Percentiles rank a stretch among this genome's conserved stretches.
Evolutionary conservation across 2,888 invertebrate species (phyloP).

Genomic region (Platycheirus rosarum): DNA sequence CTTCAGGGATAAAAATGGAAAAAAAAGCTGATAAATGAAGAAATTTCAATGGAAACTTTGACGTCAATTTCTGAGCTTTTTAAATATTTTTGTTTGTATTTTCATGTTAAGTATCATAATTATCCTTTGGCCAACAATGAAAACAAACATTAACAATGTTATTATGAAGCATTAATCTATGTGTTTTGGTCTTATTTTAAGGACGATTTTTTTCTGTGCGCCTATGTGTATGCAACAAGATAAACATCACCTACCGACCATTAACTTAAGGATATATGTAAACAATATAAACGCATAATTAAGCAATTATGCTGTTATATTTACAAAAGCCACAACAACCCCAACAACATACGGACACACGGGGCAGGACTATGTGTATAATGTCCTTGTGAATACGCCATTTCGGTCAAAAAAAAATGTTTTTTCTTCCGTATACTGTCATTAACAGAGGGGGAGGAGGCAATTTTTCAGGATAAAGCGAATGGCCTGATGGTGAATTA

Average conservation of each 20-base stretch:
- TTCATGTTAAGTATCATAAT: neutral
- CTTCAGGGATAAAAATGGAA: too few relatives aligned
- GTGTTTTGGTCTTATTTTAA: too few relatives aligned
- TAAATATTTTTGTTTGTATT: neutral
- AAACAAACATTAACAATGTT: neutral
- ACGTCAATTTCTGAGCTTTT: neutral
- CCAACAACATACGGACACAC: neutral
- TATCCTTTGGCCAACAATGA: neutral
- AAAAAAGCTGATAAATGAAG: too few relatives aligned
- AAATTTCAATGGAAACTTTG: neutral
- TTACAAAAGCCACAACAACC: neutral
- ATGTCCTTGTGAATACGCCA: neutral
- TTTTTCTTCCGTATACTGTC: neutral
- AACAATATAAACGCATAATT: slow-evolving; percentile 2
- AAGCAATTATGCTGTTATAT: neutral
- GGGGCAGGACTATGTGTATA: neutral
- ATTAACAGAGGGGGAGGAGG: neutral
- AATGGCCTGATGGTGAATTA: neutral
- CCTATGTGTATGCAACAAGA: neutral
- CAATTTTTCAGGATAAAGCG: neutral
- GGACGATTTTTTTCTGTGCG: too few relatives aligned
- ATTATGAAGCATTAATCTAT: neutral
- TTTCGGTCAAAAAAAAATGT: neutral
- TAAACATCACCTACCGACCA: neutral
- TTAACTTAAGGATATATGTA: neutral